A percentile compares a stretch with the other conserved stretches of the same genome.
phyloP scores from a whole-genome alignment of 2,888 invertebrate genomes.

The Tenthredo scrophulariae region DNA sequence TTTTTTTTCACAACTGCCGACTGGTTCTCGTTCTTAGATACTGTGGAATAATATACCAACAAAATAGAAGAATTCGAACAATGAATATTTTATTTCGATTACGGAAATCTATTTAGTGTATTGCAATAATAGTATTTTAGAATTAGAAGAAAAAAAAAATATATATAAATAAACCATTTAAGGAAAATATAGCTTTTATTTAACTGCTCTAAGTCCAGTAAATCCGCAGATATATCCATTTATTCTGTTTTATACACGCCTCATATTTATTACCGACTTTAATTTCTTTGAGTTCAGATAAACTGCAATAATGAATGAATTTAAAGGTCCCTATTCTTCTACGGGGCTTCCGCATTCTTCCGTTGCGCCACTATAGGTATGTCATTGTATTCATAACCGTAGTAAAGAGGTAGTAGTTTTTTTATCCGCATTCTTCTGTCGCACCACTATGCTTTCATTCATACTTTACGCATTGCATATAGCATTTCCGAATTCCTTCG shows the following conservation, averaged over 20 bases:
- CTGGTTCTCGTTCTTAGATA: too few species aligned
- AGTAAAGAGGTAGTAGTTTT: neutral
- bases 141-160: neutral
- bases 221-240: neutral
- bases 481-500: neutral
- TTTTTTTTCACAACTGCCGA: too few species aligned
- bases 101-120: neutral
- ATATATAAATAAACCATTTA: neutral
- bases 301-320: neutral
- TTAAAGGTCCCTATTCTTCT: neutral
- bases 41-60: too few species aligned
- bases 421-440: neutral
- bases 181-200: neutral
- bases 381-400: neutral
- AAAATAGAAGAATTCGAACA: neutral
- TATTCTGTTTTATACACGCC: neutral
- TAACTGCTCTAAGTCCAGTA: neutral
- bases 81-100: neutral
- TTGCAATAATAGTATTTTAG: neutral
- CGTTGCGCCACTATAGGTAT: neutral
- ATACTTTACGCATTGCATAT: neutral
- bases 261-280: neutral
- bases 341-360: neutral
- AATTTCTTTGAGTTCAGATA: neutral
- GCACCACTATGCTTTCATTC: neutral